Percentiles rank a stretch among this genome's conserved stretches.
phyloP scores from a whole-genome alignment of 2,888 invertebrate species.

The Coleophora flavipennella region DNA sequence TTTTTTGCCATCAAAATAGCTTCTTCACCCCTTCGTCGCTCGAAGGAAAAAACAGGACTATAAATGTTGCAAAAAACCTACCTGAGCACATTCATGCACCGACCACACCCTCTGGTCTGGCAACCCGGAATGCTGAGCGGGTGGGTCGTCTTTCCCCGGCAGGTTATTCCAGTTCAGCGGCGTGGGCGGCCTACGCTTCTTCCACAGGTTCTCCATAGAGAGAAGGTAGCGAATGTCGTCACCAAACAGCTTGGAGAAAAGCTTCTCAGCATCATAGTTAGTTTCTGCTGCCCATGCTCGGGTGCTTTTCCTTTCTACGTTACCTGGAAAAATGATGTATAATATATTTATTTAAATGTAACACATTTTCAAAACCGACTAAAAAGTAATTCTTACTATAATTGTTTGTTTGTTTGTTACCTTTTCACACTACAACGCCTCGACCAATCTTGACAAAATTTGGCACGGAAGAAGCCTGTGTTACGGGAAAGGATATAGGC shows the following conservation, averaged over 20 bases:
- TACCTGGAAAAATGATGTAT: constrained; percentile 34
- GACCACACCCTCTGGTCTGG: constrained; percentile 87
- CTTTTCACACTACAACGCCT: no score
- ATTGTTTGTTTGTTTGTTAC: no score
- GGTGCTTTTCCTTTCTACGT: constrained; percentile 80
- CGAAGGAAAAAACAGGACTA: no score
- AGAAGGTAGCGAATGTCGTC: constrained; percentile 96
- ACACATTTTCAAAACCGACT: no score
- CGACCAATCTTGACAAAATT: no score
- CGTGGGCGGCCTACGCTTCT: constrained; percentile 86
- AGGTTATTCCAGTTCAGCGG: constrained; percentile 82
- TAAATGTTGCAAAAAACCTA: constrained; percentile 22
- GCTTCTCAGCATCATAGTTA: constrained; percentile 85
- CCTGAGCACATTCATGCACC: constrained; percentile 79
- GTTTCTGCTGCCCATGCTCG: constrained; percentile 89
- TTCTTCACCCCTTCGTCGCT: no score
- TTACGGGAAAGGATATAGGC: no score
- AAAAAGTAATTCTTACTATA: no score
- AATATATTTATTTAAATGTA: no score
- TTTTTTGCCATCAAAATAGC: no score
- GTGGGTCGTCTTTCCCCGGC: constrained; percentile 66
- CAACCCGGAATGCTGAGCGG: constrained; percentile 62
- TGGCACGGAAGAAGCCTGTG: no score
- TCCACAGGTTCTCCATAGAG: constrained; percentile 97
- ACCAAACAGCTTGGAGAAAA: constrained; percentile 94